Base-by-base conservation (phyloP, 2,797 vertebrate genomes). In the Semotilus atromaculatus region DNA sequence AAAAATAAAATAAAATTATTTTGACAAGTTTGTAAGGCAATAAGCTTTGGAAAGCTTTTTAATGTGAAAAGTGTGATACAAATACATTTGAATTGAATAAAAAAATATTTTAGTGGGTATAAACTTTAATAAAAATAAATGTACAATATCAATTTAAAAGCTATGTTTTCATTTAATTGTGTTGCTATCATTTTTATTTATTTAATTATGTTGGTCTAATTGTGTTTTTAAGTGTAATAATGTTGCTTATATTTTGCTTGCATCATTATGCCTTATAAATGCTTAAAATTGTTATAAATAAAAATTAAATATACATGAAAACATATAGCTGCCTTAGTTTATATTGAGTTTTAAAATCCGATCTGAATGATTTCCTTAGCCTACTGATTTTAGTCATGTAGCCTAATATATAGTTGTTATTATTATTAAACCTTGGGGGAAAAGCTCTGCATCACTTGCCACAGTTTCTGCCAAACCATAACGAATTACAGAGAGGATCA, bases 401-500 rank as follows among this genome's bases (percentile, higher is more conserved):
- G 43, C 13, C 43, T 55, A 23, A 58, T 58, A 58, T 58, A 58
- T n/a, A 43, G 3, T 18, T 58, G 23, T 10, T 58, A n/a, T 58
- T 58, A n/a, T n/a, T 58, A 58, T 71, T 7, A 72, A 81, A 45
- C 73, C 26, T 8, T 71, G n/a, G 45, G 26, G 34, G 38, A 13
- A 71, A 31, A 38, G 38, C 6, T 53, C 21, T 60, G 48, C 45
- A 64, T 34, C 0, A 36, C 75, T 74, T 80, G 81, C 70, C 60
- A 70, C 43, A 36, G 64, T 80, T 67, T 80, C 70, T 88, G 51
- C 81, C 73, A 85, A 89, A 19, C 67, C 75, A 26, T 80, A 72
- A 83, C 68, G 66, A 74, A 55, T 62, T 86, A 71, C 68, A 76
- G 70, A 71, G 26, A 86, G 70, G 51, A 87, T 86, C 64, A 88